phyloP scores from a whole-genome alignment of 2,113 vertebrate species.

The Oreocharis arfaki region DNA sequence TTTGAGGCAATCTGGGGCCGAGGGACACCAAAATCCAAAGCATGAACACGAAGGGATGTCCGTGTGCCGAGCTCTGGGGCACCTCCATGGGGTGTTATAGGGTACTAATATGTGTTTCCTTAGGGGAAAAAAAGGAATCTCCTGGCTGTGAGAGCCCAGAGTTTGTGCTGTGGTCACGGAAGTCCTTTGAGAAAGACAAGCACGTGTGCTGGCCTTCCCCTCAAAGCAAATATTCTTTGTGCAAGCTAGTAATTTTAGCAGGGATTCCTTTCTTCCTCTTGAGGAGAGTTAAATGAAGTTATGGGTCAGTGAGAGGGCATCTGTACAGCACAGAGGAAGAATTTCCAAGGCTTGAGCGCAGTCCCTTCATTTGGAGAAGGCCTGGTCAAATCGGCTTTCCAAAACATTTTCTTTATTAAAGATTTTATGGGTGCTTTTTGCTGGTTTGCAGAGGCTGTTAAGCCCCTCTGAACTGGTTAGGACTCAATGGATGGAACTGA shows the following conservation, averaged over 20 bases:
- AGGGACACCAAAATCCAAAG: neutral
- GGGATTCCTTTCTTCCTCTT: conserved; percentile 50
- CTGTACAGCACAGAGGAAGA: neutral
- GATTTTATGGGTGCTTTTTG: neutral
- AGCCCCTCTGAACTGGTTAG: neutral
- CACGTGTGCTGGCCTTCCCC: conserved; percentile 29
- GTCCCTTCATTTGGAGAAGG: neutral
- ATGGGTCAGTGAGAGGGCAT: conserved; percentile 43
- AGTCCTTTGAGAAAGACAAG: conserved; percentile 33
- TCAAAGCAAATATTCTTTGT: conserved; percentile 37
- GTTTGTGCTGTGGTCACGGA: neutral
- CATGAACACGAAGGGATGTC: neutral
- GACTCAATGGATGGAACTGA: neutral
- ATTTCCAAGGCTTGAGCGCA: neutral
- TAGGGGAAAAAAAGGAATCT: neutral
- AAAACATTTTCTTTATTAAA: neutral
- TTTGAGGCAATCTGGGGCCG: neutral
- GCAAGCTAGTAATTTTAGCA: conserved; percentile 46
- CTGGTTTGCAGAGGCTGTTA: neutral
- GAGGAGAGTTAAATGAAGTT: conserved; percentile 54
- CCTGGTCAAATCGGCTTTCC: neutral
- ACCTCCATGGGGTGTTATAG: neutral
- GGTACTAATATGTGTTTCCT: neutral
- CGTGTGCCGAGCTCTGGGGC: neutral
- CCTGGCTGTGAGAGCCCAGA: neutral